Conservation (phyloP, 2,113 vertebrate genomes). For the Takifugu bimaculatus region DNA sequence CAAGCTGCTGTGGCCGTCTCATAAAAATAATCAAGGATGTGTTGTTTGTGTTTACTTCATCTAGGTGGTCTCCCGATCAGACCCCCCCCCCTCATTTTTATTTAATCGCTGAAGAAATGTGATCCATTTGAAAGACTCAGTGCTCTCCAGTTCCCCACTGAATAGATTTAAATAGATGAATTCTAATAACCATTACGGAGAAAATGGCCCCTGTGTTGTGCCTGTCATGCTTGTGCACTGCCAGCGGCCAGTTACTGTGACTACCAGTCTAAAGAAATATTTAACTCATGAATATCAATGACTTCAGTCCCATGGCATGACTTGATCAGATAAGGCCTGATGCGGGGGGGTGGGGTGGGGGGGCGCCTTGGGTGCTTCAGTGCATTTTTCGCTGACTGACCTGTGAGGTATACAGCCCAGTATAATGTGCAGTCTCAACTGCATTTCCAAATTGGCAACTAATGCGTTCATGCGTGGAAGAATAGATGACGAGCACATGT, state of each 20-base stretch:
- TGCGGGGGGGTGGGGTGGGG: neutral
- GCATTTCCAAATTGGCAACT: conserved; percentile 36
- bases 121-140: conserved; percentile 62
- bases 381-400: conserved; percentile 65
- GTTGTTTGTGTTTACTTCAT: conserved; percentile 43
- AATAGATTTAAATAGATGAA: conserved; percentile 73
- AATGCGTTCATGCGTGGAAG: conserved; percentile 25
- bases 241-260: conserved; percentile 58
- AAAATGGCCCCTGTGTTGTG: conserved; percentile 54
- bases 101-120: conserved; percentile 51
- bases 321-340: conserved; percentile 55
- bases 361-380: conserved; percentile 2
- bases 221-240: conserved; percentile 25
- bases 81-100: conserved; percentile 33
- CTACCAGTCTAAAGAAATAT: conserved; percentile 58
- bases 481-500: conserved; percentile 14
- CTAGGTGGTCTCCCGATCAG: conserved; percentile 2
- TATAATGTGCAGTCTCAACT: conserved; percentile 50
- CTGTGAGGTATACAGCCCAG: conserved; percentile 83
- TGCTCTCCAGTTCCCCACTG: conserved; percentile 40
- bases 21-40: conserved; percentile 19
- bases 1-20: neutral
- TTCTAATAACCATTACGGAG: conserved; percentile 55
- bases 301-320: conserved; percentile 29
- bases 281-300: conserved; percentile 67